Percentiles rank a stretch among this genome's conserved stretches.
These are phyloP conservation scores for Penaeus japonicus DNA, from an alignment of 1,140 invertebrate genomes.

Conservation along the genomic window DNA sequence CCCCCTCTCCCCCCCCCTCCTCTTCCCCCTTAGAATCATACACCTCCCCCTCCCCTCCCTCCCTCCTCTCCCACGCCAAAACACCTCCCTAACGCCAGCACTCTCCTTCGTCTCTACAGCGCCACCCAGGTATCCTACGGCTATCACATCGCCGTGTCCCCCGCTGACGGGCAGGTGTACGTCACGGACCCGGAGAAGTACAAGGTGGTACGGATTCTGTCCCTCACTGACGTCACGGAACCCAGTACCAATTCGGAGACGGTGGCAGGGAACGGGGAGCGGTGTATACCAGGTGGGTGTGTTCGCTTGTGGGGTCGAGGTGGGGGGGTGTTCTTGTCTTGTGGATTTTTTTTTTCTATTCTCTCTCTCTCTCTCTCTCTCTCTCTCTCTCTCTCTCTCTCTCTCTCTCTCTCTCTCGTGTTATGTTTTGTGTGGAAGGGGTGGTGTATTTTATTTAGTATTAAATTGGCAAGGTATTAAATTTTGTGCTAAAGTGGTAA, in stretches of 20 bases:
- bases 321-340: not conserved
- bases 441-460: too few species aligned
- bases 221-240: slow-evolving; percentile 71
- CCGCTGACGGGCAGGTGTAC: slow-evolving; percentile 93
- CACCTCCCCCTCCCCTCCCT: not conserved
- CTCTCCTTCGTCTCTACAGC: slow-evolving; percentile 65
- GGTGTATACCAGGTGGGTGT: slow-evolving; percentile 79
- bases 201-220: slow-evolving; percentile 68
- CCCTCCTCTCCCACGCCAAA: not conserved
- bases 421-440: too few species aligned
- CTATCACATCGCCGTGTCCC: slow-evolving; percentile 94
- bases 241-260: slow-evolving; percentile 85
- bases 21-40: not conserved
- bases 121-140: slow-evolving; percentile 93
- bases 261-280: slow-evolving; percentile 93
- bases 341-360: not conserved
- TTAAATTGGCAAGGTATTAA: too few species aligned
- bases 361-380: not conserved
- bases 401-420: not conserved
- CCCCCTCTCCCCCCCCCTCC: not conserved
- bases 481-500: too few species aligned
- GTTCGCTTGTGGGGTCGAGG: not conserved
- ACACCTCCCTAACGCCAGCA: not conserved
- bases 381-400: not conserved
- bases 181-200: slow-evolving; percentile 95